Evolutionary conservation across 1,140 invertebrate species (phyloP), one percentile per base, ranked within the genome.

Genomic region (Acromyrmex charruanus): DNA sequence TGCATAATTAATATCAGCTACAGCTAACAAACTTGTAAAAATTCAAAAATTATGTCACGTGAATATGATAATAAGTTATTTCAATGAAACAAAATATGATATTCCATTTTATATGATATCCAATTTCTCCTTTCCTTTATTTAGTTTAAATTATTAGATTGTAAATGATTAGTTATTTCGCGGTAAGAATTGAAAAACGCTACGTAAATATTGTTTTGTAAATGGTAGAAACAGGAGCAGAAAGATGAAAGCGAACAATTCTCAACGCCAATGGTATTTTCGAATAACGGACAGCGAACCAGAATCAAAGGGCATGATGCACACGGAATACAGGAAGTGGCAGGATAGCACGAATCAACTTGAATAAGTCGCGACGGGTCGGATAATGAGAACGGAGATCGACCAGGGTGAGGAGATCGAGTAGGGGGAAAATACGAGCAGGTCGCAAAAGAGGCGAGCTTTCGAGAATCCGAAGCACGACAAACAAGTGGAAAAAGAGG

Each of bases 341-440:
- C 51, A 61, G 25, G 25, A 31, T 61, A 74, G 80, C 21, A 61
- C 39, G 55, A 84, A 84, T 84, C 80, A 84, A 63, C 39, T 84
- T 39, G 44, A 84, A 84, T 74, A 63, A 74, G 69, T 71, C 25
- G 28, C 69, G 55, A 74, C 79, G 51, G 49, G 51, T 68, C 69
- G 55, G 69, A 84, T 84, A 84, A 84, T 84, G 80, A 84, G 69
- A 65, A 35, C 18, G 3, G 28, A 44, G 53, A 28, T 84, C 55
- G 55, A 74, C 16, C 39, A 4, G 65, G n/a, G 10, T 14, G 35
- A 44, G 65, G 35, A 68, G 65, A 12, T 25, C 21, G 66, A 25
- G 39, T 5, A 16, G 21, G 21, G 10, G 55, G 2, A 14, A 3
- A 31, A 31, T 16, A 39, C 53, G 68, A 82, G 39, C 55, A 3